phyloP scores from a whole-genome alignment of 2,113 vertebrate species.

The Bothrops jararaca region DNA sequence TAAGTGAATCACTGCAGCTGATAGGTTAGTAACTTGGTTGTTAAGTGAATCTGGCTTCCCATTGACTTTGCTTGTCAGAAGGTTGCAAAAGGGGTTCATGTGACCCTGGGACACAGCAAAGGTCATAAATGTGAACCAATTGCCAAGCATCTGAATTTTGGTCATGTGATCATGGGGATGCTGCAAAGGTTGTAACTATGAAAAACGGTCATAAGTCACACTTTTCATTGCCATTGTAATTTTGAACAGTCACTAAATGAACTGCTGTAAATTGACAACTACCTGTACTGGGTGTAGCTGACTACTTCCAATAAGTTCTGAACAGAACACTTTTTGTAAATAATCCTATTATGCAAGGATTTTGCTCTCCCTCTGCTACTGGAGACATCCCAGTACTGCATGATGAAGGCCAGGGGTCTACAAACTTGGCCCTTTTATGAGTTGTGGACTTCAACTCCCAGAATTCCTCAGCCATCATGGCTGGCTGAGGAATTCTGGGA shows the following conservation, averaged over 20 bases:
- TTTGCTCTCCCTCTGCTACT: neutral
- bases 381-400: neutral
- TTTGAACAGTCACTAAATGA: neutral
- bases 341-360: neutral
- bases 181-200: neutral
- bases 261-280: neutral
- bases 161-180: neutral
- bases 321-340: neutral
- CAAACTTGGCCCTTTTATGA: no score
- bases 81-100: neutral
- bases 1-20: neutral
- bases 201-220: neutral
- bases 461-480: no score
- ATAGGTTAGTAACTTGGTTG: neutral
- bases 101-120: neutral
- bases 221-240: neutral
- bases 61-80: neutral
- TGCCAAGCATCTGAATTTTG: neutral
- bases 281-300: neutral
- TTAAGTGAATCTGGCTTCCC: neutral
- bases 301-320: neutral
- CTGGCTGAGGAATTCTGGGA: no score
- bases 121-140: neutral
- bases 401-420: neutral
- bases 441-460: no score